These are phyloP conservation scores for Catharus minimus DNA, from an alignment of 2,113 vertebrate genomes.

Conservation along the genomic window DNA sequence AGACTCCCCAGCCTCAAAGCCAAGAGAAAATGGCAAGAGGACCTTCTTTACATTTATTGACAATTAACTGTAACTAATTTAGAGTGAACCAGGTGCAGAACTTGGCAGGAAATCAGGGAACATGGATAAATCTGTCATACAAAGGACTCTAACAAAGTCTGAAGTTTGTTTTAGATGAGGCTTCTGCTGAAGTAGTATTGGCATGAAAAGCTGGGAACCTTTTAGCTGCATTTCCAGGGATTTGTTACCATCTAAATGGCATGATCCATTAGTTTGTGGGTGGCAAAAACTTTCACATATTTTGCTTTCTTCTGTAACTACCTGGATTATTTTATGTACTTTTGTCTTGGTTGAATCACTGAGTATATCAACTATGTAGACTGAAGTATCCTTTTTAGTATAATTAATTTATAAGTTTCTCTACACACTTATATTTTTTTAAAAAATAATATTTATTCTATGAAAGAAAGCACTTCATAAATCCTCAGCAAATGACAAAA, in stretches of 20 bases:
- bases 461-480: not conserved
- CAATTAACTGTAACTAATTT: slow-evolving; percentile 31
- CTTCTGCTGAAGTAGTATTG: not conserved
- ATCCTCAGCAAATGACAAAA: not conserved
- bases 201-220: not conserved
- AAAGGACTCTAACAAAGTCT: not conserved
- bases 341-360: not conserved
- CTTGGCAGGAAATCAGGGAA: slow-evolving; percentile 25
- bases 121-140: not conserved
- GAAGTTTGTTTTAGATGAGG: not conserved
- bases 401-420: not conserved
- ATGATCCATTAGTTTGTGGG: not conserved
- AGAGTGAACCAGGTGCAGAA: slow-evolving; percentile 28
- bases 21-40: not conserved
- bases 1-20: not conserved
- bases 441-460: not conserved
- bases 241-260: not conserved
- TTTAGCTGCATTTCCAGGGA: not conserved
- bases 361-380: not conserved
- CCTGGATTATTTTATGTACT: not conserved
- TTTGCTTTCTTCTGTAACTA: not conserved
- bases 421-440: not conserved
- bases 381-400: not conserved
- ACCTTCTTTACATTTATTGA: not conserved
- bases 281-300: not conserved